Evolutionary conservation across 2,113 vertebrate genomes (phyloP), one percentile per base, ranked within the genome.

Genomic region (Vulpes vulpes): DNA sequence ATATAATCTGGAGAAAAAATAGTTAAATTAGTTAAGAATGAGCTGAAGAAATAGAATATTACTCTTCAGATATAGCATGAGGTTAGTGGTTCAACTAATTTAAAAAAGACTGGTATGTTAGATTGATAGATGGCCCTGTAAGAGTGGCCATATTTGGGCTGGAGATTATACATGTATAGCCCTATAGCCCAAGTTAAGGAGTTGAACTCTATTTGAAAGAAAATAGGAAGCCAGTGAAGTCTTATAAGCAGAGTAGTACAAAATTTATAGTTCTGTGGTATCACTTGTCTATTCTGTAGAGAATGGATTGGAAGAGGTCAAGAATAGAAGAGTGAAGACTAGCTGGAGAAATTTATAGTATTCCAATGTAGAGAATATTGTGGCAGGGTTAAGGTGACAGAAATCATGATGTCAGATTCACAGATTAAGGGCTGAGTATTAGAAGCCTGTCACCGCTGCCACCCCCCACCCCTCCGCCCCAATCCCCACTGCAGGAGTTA

Each of bases 191-290:
- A 38, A 4, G 27, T 22, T 81, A 94, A 78, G 19, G 49, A 86
- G 64, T 25, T 79, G 38, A 74, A 88, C 5, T 57, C 11, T 35
- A 5, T 88, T 83, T 74, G 65, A 90, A 82, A 91, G 32, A 8
- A 91, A 82, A 82, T 35, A 82, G 11, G 27, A 60, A 67, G 20
- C 6, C 74, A 67, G 5, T 35, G 17, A 81, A 59, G 19, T 57
- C 11, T 64, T 85, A 38, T 4, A 69, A 35, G 25, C 20, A 64
- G 9, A 80, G 57, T 74, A 12, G 4, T 64, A 20, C 11, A 80
- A 89, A 30, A 93, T 60, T 85, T 78, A 78, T 65, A 14, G 64
- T 79, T 89, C 81, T 60, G 65, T 51, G 4, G 59, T 65, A 95
- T 23, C 1, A 55, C 22, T 79, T 87, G 23, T 74, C 30, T 81